Evolutionary conservation across 2,113 vertebrate species (phyloP).

Genomic region (Cettia cetti): DNA sequence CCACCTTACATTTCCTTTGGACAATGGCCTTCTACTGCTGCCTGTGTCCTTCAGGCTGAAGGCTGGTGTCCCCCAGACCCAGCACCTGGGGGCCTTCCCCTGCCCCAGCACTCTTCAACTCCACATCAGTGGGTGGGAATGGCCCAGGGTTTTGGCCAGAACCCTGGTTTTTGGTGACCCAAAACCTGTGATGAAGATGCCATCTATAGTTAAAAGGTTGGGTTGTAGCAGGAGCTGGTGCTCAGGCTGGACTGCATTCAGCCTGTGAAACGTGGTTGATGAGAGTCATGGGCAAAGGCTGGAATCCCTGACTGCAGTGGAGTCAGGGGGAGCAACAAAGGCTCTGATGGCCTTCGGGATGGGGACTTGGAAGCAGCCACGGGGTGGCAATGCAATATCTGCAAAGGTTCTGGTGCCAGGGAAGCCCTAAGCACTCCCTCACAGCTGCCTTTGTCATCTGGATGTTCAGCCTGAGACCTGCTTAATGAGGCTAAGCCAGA

Average conservation of each 20-base stretch:
- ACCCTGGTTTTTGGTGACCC: not conserved
- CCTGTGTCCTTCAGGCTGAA: not conserved
- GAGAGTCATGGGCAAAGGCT: not conserved
- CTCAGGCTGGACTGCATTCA: not conserved
- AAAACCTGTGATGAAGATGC: not conserved
- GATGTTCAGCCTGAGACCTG: not conserved
- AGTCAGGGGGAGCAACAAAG: rapidly evolving
- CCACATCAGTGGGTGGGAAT: not conserved
- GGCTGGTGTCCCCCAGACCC: not conserved
- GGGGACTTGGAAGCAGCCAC: not conserved
- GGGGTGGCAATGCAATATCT: not conserved
- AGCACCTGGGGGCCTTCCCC: not conserved
- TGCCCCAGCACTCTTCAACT: not conserved
- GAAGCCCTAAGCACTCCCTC: not conserved
- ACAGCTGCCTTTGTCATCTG: not conserved
- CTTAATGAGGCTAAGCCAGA: not conserved
- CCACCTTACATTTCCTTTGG: rapidly evolving
- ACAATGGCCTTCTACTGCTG: not conserved
- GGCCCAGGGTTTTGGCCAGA: not conserved
- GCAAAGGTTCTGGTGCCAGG: not conserved
- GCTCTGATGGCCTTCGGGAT: not conserved
- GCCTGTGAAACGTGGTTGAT: not conserved
- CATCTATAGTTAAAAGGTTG: not conserved
- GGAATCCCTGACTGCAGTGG: not conserved
- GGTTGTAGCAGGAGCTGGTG: not conserved